Percentiles rank a stretch among this genome's conserved stretches.
These are phyloP conservation scores for Morphnarchus princeps DNA, from an alignment of 2,113 vertebrate genomes.

Conservation along the genomic window DNA sequence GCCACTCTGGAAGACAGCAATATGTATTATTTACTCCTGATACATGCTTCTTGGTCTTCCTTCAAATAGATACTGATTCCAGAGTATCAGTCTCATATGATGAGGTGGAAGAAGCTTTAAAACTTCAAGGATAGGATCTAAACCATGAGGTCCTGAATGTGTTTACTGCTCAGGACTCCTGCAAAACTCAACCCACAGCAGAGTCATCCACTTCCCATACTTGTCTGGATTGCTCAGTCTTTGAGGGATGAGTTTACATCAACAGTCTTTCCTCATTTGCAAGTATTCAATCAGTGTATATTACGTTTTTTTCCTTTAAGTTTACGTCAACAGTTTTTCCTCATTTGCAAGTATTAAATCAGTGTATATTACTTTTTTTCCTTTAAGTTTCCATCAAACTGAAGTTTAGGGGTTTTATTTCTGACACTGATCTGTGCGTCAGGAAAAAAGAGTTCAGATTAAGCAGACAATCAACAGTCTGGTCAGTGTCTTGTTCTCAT, in stretches of 20 bases:
- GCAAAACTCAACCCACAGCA: not conserved
- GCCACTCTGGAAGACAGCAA: not conserved
- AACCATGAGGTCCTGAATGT: not conserved
- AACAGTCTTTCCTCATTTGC: not conserved
- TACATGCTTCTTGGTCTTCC: not conserved
- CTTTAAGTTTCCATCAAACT: not conserved
- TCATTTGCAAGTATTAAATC: not conserved
- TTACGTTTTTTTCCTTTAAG: not conserved
- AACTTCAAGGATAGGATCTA: not conserved
- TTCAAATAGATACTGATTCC: not conserved
- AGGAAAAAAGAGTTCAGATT: not conserved
- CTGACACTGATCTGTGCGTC: not conserved
- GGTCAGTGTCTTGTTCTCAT: not conserved
- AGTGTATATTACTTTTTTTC: not conserved
- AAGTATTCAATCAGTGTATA: not conserved
- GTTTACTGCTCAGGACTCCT: not conserved
- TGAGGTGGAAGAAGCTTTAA: not conserved
- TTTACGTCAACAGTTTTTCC: not conserved
- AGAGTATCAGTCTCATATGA: not conserved
- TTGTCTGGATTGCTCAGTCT: not conserved
- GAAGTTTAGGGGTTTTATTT: not conserved
- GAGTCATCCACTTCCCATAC: not conserved
- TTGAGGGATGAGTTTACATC: not conserved
- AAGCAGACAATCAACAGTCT: not conserved
- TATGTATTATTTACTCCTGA: not conserved